These are phyloP conservation scores for Helarctos malayanus DNA, from an alignment of 2,797 vertebrate genomes.

Conservation along the genomic window DNA sequence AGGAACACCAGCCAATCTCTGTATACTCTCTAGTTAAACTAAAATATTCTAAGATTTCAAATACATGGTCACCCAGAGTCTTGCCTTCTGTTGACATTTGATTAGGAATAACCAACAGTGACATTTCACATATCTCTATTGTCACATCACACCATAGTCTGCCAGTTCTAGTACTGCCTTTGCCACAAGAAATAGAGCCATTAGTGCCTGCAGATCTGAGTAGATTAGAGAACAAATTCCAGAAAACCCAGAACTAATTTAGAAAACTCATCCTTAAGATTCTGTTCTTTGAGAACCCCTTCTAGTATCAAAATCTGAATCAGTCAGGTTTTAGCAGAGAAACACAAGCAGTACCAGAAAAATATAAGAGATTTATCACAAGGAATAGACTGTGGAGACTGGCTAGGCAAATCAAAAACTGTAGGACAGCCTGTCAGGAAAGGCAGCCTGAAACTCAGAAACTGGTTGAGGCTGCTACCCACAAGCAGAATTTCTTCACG, in stretches of 20 bases:
- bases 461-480: not conserved
- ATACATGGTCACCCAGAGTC: not conserved
- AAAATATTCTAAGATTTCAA: not conserved
- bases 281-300: not conserved
- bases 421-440: not conserved
- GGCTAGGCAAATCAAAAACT: not conserved
- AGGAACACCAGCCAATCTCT: not conserved
- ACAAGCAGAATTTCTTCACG: not conserved
- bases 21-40: not conserved
- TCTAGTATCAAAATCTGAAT: not conserved
- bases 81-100: not conserved
- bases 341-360: not conserved
- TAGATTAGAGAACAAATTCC: not conserved
- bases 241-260: not conserved
- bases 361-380: not conserved
- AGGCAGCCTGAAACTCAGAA: accelerated
- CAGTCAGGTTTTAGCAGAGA: not conserved
- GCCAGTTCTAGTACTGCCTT: not conserved
- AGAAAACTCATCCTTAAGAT: not conserved
- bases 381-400: not conserved
- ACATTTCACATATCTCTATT: not conserved
- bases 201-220: not conserved
- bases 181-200: not conserved
- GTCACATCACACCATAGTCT: not conserved
- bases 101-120: not conserved